A percentile compares a stretch with the other conserved stretches of the same genome.
phyloP scores from a whole-genome alignment of 2,113 vertebrate species.

The Pampusana beccarii region DNA sequence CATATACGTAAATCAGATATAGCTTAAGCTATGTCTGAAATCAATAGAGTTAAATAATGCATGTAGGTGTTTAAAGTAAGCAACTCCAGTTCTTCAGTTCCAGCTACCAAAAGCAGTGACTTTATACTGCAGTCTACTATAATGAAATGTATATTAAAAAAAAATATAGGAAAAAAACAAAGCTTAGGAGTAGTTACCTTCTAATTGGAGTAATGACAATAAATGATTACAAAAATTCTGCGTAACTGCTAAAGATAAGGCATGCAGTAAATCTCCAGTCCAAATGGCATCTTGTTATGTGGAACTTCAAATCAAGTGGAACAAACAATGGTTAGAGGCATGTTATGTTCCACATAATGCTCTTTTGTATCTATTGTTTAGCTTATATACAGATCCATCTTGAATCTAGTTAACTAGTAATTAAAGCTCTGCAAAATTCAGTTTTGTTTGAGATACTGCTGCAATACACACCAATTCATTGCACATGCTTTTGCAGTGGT shows the following conservation, averaged over 20 bases:
- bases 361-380: slow-evolving; percentile 56
- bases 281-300: slow-evolving; percentile 28
- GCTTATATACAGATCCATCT: slow-evolving; percentile 45
- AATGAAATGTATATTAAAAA: not conserved
- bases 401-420: slow-evolving; percentile 47
- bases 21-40: not conserved
- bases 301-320: slow-evolving; percentile 51
- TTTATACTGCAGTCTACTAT: not conserved
- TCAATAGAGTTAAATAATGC: not conserved
- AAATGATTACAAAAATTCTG: slow-evolving; percentile 17
- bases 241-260: slow-evolving; percentile 20
- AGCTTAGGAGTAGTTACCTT: not conserved
- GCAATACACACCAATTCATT: not conserved
- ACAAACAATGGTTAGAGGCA: slow-evolving; percentile 60
- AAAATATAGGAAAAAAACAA: not conserved
- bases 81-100: not conserved
- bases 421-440: slow-evolving; percentile 42
- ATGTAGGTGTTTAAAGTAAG: not conserved
- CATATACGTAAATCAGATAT: not conserved
- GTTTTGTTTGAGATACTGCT: not conserved
- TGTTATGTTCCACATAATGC: slow-evolving; percentile 44
- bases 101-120: not conserved
- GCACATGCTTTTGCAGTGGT: not conserved
- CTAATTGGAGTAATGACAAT: not conserved
- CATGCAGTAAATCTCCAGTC: slow-evolving; percentile 26